Percentiles rank a stretch among this genome's conserved stretches.
These are phyloP conservation scores for Trachelus troglodyta DNA, from an alignment of 2,888 invertebrate genomes.

Conservation along the genomic window DNA sequence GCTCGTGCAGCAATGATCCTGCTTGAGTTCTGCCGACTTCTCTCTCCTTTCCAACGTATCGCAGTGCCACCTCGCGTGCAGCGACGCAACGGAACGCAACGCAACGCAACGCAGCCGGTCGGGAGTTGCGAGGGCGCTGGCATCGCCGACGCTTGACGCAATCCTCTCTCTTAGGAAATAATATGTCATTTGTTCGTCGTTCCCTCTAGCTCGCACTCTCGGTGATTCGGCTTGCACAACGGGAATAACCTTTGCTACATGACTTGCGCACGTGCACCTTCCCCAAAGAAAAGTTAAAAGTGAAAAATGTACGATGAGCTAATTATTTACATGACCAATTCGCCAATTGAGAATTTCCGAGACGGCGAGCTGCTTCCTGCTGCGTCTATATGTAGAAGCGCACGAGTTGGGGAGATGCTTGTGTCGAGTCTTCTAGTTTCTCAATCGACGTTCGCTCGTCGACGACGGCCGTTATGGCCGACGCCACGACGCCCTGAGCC, in stretches of 20 bases:
- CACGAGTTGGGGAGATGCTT: neutral
- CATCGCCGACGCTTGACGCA: slow-evolving; percentile 23
- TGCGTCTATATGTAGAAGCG: neutral
- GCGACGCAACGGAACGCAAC: slow-evolving; percentile 12
- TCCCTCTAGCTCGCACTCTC: neutral
- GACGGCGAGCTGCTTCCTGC: neutral
- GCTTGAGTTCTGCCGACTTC: neutral
- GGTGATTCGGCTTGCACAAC: neutral
- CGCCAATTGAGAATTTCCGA: neutral
- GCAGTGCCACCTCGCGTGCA: slow-evolving; percentile 1
- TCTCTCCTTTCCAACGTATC: neutral
- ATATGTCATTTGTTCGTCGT: slow-evolving; percentile 17
- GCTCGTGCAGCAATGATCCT: neutral
- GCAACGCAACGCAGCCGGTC: slow-evolving; percentile 1
- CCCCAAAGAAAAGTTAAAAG: neutral
- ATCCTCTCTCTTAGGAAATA: slow-evolving; percentile 23
- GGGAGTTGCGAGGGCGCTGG: slow-evolving; percentile 1
- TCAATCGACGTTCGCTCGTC: slow-evolving; percentile 2
- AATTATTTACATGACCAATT: neutral
- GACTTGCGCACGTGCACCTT: neutral
- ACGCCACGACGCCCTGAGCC: neutral
- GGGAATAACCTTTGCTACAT: neutral
- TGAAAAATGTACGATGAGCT: neutral
- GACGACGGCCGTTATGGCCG: neutral
- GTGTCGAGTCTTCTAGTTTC: neutral